Evolutionary conservation across 53 echinoderm and acorn worm genomes (phyloP).

Genomic region (Paracentrotus lividus): DNA sequence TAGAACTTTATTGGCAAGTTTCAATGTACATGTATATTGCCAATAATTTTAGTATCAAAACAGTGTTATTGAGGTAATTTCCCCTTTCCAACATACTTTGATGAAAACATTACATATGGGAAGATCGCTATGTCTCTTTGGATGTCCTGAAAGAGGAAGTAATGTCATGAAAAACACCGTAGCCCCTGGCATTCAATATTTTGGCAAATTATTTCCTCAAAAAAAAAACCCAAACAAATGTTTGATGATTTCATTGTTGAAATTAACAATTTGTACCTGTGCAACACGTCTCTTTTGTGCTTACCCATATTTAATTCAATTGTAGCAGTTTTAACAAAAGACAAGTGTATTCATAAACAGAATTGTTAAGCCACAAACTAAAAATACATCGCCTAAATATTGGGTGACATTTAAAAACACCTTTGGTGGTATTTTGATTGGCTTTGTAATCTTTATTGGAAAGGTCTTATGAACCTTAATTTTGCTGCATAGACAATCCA

Average conservation of each 20-base stretch:
- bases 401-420: neutral
- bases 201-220: neutral
- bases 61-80: neutral
- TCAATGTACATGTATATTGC: too few relatives aligned
- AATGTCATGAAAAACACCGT: neutral
- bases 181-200: neutral
- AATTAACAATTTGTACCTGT: neutral
- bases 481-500: neutral
- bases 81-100: neutral
- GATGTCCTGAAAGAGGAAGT: neutral
- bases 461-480: neutral
- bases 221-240: neutral
- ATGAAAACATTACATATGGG: neutral
- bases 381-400: neutral
- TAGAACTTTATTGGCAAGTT: too few relatives aligned
- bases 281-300: neutral
- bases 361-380: neutral
- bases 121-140: neutral
- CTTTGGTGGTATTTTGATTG: neutral
- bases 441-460: neutral
- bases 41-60: neutral
- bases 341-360: neutral
- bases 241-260: neutral
- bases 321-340: neutral
- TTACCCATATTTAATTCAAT: neutral